These are phyloP conservation scores for Carassius auratus DNA, from an alignment of 2,113 vertebrate species.

Conservation along the genomic window DNA sequence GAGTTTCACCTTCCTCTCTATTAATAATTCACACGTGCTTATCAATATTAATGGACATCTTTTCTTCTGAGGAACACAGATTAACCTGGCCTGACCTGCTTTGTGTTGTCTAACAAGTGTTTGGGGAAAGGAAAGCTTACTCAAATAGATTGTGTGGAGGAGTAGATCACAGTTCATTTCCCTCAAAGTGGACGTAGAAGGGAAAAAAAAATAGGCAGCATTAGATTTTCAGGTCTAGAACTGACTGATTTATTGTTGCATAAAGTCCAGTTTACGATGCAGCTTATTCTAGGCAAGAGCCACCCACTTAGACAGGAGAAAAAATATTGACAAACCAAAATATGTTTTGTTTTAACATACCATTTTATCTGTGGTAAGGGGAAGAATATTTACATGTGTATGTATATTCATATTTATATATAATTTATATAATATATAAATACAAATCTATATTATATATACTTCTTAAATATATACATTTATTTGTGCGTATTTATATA, in stretches of 20 bases:
- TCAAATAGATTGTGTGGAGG: neutral
- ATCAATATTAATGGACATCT: conserved; percentile 29
- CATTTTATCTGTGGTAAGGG: too few relatives aligned
- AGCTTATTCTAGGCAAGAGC: too few relatives aligned
- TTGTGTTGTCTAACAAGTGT: conserved; percentile 36
- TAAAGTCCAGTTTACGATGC: neutral
- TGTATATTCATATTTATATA: too few relatives aligned
- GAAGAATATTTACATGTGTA: too few relatives aligned
- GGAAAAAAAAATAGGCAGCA: neutral
- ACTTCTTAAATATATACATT: too few relatives aligned
- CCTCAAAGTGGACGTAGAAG: neutral
- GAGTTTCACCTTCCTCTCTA: neutral
- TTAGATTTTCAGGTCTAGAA: neutral
- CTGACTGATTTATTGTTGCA: neutral
- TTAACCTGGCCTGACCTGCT: conserved; percentile 26
- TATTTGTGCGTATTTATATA: too few relatives aligned
- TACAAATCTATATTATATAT: too few relatives aligned
- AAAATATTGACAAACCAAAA: too few relatives aligned
- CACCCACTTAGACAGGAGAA: too few relatives aligned
- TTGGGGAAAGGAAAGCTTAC: conserved; percentile 1
- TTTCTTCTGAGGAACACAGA: neutral
- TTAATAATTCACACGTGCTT: neutral
- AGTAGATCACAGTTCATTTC: neutral
- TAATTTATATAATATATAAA: too few relatives aligned
- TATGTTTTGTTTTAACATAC: too few relatives aligned